These are phyloP conservation scores for Ctenicera cuprea DNA, from an alignment of 2,888 invertebrate genomes.

Conservation along the genomic window DNA sequence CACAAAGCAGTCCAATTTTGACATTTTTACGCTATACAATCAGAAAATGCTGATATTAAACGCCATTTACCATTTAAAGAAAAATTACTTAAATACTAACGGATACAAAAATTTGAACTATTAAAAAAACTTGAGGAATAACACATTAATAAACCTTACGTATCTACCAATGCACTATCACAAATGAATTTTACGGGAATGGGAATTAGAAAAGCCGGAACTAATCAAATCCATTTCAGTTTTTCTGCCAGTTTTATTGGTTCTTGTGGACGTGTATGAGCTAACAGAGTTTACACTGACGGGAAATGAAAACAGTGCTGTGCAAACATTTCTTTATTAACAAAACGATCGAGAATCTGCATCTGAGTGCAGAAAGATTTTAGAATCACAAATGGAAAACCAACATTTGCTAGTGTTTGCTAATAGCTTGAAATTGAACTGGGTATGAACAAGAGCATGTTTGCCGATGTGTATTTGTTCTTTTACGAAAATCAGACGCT, in stretches of 20 bases:
- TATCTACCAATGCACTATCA: no score
- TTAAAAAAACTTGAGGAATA: no score
- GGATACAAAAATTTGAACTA: no score
- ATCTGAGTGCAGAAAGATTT: slow-evolving; percentile 23
- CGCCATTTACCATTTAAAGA: neutral
- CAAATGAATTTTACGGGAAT: no score
- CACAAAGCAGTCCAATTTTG: neutral
- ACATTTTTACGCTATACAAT: neutral
- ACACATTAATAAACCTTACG: no score
- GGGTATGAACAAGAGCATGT: neutral
- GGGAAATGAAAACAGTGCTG: slow-evolving; percentile 27
- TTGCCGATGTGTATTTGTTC: slow-evolving; percentile 2
- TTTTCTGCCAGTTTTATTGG: slow-evolving; percentile 12
- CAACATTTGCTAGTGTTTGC: slow-evolving; percentile 13
- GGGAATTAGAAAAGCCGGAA: neutral
- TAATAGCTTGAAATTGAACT: neutral
- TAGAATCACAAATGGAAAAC: slow-evolving; percentile 21
- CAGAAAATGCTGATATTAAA: slow-evolving; percentile 7
- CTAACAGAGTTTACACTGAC: slow-evolving; percentile 13
- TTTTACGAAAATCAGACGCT: neutral
- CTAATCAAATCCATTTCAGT: slow-evolving; percentile 21
- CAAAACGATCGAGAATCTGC: slow-evolving; percentile 18
- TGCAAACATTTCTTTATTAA: slow-evolving; percentile 27
- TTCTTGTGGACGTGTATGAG: neutral
- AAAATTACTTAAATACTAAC: neutral